These are phyloP conservation scores for Ciconia maguari DNA, from an alignment of 2,113 vertebrate genomes.

Conservation along the genomic window DNA sequence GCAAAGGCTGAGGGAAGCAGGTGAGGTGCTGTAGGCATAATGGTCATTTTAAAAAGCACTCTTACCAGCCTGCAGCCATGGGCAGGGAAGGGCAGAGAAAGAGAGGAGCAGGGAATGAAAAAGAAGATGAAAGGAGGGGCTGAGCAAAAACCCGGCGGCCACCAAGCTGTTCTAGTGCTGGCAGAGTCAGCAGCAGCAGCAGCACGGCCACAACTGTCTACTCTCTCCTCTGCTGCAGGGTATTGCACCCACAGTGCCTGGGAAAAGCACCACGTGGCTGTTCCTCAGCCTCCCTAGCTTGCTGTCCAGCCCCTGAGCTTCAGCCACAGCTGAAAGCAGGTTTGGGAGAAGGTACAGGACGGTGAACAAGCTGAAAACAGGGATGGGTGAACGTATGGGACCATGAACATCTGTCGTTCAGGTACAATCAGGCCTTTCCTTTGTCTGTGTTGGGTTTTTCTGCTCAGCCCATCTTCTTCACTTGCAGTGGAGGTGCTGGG, in stretches of 20 bases:
- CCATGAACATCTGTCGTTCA: fast-evolving
- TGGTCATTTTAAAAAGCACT: not conserved
- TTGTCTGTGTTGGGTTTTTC: not conserved
- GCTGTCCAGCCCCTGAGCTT: not conserved
- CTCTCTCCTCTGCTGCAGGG: not conserved
- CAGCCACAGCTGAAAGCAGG: not conserved
- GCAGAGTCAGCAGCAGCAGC: not conserved
- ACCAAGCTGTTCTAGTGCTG: not conserved
- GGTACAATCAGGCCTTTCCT: not conserved
- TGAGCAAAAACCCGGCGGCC: not conserved
- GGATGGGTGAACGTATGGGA: not conserved
- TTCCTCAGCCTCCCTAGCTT: not conserved
- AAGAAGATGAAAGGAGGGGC: not conserved
- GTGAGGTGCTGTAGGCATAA: not conserved
- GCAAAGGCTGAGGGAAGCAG: not conserved
- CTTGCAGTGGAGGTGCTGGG: not conserved
- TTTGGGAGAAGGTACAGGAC: not conserved
- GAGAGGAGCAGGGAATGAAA: not conserved
- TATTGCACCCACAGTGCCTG: not conserved
- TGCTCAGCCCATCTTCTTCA: not conserved
- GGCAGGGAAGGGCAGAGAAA: not conserved
- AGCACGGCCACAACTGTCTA: not conserved
- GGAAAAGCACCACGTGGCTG: fast-evolving
- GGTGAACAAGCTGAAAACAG: not conserved
- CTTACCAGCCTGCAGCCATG: not conserved